A percentile compares a stretch with the other conserved stretches of the same genome.
These are phyloP conservation scores for Pseudochirops corinnae DNA, from an alignment of 2,797 vertebrate species.

Conservation along the genomic window DNA sequence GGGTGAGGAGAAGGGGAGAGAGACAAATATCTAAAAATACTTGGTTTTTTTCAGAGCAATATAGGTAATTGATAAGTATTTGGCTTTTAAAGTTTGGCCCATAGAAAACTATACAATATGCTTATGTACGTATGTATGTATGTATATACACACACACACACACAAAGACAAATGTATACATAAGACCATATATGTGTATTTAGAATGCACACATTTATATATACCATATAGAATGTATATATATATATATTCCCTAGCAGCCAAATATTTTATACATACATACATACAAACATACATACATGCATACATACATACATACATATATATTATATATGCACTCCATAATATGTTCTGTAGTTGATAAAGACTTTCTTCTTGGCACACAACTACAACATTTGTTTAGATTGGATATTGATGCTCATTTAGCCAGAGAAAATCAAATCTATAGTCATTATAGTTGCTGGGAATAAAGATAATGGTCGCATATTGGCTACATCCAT, in stretches of 20 bases:
- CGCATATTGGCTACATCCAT: background rate
- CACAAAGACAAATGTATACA: too few species aligned
- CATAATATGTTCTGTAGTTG: slow-evolving; percentile 58
- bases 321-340: slow-evolving; percentile 45
- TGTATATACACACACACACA: background rate
- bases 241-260: background rate
- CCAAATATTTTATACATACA: too few species aligned
- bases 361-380: slow-evolving; percentile 66
- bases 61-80: slow-evolving; percentile 56
- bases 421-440: slow-evolving; percentile 24
- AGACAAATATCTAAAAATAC: background rate
- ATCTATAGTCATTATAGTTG: slow-evolving; percentile 52
- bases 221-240: background rate
- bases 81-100: slow-evolving; percentile 60
- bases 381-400: slow-evolving; percentile 62
- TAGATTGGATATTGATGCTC: slow-evolving; percentile 27
- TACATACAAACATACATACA: too few species aligned
- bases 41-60: slow-evolving; percentile 40
- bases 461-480: slow-evolving; percentile 51
- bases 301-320: slow-evolving; percentile 49
- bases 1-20: background rate
- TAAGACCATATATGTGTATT: too few species aligned
- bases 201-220: background rate
- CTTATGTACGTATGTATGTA: background rate
- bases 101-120: background rate